Base-by-base conservation (phyloP, 2,888 invertebrate genomes). In the Drosophila tanythrix region DNA sequence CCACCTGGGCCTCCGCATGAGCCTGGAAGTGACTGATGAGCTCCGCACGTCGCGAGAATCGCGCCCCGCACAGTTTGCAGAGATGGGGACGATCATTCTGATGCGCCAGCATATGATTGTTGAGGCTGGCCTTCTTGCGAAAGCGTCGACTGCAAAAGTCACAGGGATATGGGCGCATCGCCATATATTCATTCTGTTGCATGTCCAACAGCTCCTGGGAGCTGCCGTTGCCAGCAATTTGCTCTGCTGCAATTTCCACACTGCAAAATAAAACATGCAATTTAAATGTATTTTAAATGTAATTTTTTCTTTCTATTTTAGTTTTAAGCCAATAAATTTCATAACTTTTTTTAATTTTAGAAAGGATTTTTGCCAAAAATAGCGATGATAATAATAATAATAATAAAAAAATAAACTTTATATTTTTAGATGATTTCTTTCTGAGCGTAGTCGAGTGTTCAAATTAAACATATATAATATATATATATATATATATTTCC, bases 51-150 rank as follows among this genome's bases (percentile, higher is more conserved):
- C 97, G 94, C 31, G 96, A 95, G 91, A 97, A 97, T 3, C 97
- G 94, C 27, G 96, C 96, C 0, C 97, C 97, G 90, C 97, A 97
- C 63, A 97, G 93, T 92, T 97, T 97, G 91, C 97, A 97, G 18
- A 96, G 95, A 91, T 97, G 96, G 3, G 97, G 96, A 11, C 97
- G 94, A 92, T 97, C 97, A 56, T 96, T 96, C 92, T 97, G 97
- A 93, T 97, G 97, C 0, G 97, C 96, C 8, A 97, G 96, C 96
- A 97, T 97, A 91, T 97, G 97, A 92, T 96, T 97, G 95, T 97
- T 96, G 1, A 97, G 94, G 74, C 96, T 97, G 6, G 96, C 96
- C 90, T 97, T 97, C 91, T 97, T 97, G 50, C 97, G 95, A 92
- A 97, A 97, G 73, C 97, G 94, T 0, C 97, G 95, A 74, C 96